A percentile compares a stretch with the other conserved stretches of the same genome.
phyloP scores from a whole-genome alignment of 2,113 vertebrate species.

The Percopsis transmontana region DNA sequence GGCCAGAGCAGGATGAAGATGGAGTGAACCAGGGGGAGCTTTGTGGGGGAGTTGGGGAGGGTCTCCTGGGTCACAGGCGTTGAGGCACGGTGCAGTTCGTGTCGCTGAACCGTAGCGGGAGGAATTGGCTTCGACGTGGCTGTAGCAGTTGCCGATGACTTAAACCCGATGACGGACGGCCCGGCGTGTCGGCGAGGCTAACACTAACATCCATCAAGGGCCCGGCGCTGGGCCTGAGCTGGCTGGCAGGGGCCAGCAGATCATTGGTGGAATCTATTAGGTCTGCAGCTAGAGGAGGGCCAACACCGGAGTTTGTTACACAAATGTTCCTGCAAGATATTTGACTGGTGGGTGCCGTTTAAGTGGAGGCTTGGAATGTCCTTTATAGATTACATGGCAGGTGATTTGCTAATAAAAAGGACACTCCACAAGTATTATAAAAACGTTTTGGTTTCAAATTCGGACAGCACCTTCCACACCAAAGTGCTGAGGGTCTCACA shows the following conservation, averaged over 20 bases:
- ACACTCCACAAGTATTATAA: too few relatives aligned
- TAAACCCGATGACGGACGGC: conserved; percentile 57
- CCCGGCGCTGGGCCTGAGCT: conserved; percentile 22
- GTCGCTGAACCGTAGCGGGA: conserved; percentile 51
- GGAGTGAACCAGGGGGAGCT: conserved; percentile 31
- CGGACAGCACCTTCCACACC: too few relatives aligned
- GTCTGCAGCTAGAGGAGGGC: conserved; percentile 6
- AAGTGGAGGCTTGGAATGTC: too few relatives aligned
- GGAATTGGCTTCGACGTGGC: conserved; percentile 25
- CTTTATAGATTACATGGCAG: too few relatives aligned
- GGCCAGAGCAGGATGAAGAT: conserved; percentile 29
- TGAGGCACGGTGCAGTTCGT: conserved; percentile 11
- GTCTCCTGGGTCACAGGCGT: conserved; percentile 26
- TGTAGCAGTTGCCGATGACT: conserved; percentile 48
- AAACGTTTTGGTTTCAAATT: too few relatives aligned
- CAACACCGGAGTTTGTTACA: not conserved
- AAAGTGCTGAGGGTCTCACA: too few relatives aligned
- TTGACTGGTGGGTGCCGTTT: not conserved
- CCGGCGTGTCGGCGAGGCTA: conserved; percentile 50
- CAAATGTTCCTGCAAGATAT: not conserved
- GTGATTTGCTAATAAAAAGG: too few relatives aligned
- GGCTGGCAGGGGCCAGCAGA: conserved; percentile 27
- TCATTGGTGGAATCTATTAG: conserved; percentile 18
- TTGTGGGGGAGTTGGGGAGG: conserved; percentile 12
- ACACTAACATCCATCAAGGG: conserved; percentile 63